These are phyloP conservation scores for Scaptomyza graminum DNA, from an alignment of 1,140 invertebrate genomes.

Conservation along the genomic window DNA sequence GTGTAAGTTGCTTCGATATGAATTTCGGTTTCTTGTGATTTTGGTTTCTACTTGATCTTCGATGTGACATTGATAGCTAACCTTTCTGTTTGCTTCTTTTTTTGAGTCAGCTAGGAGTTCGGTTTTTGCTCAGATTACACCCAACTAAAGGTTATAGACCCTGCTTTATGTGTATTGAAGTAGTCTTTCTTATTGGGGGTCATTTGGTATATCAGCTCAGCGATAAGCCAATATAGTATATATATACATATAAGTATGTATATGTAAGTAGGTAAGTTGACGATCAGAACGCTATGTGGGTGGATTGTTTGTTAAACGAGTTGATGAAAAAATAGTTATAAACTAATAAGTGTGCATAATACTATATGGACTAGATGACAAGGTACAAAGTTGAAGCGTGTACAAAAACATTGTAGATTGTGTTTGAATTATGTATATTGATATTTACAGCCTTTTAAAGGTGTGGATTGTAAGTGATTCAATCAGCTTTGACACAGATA, in stretches of 20 bases:
- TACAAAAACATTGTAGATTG: not conserved
- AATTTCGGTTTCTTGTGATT: no score
- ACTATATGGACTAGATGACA: not conserved
- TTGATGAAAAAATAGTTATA: no score
- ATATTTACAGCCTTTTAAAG: not conserved
- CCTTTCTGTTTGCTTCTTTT: not conserved
- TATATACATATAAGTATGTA: not conserved
- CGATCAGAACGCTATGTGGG: slow-evolving; percentile 24
- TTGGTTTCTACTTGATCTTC: not conserved
- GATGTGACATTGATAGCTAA: not conserved
- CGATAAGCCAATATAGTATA: slow-evolving; percentile 23
- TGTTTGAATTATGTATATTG: not conserved
- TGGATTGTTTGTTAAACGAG: not conserved
- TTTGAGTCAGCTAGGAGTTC: slow-evolving; percentile 23
- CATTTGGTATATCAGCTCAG: slow-evolving; percentile 17
- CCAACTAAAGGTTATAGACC: slow-evolving; percentile 29
- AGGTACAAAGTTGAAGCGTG: no score
- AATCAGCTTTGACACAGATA: no score
- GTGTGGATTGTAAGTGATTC: not conserved
- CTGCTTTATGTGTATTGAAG: not conserved
- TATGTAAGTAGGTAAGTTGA: slow-evolving; percentile 6
- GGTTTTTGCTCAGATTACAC: slow-evolving; percentile 12
- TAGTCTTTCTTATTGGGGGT: slow-evolving; percentile 17
- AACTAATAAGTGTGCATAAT: not conserved
- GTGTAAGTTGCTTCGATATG: no score